These are phyloP conservation scores for Cryptocephalus moraei DNA, from an alignment of 2,888 invertebrate genomes.

Conservation along the genomic window DNA sequence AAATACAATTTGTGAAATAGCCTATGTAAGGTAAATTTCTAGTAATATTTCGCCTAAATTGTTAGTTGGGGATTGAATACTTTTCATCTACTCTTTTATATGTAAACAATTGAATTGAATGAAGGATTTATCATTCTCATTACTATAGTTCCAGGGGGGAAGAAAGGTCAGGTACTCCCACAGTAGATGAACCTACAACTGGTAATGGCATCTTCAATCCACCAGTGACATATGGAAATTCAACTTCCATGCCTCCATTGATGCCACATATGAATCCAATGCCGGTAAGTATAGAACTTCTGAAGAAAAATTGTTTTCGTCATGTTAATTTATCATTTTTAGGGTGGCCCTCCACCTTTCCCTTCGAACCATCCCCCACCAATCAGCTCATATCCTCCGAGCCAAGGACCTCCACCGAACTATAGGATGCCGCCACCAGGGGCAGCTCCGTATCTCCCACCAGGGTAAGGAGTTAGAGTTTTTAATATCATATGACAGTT, in stretches of 20 bases:
- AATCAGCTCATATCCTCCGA: conserved; percentile 23
- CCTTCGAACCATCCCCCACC: conserved; percentile 23
- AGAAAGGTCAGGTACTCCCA: conserved; percentile 62
- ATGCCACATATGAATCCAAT: conserved; percentile 21
- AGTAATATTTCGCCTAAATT: too few species aligned
- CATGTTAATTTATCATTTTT: conserved; percentile 7
- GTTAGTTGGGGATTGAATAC: too few species aligned
- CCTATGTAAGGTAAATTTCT: too few species aligned
- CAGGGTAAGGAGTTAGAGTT: conserved; percentile 25
- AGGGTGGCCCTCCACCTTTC: conserved; percentile 24
- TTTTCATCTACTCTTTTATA: too few species aligned
- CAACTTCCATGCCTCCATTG: conserved; percentile 21
- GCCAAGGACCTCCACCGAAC: conserved; percentile 33
- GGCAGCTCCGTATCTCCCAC: conserved; percentile 27
- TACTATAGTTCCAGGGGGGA: conserved; percentile 29
- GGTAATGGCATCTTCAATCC: conserved; percentile 14
- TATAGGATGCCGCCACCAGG: conserved; percentile 36
- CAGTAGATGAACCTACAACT: conserved; percentile 48
- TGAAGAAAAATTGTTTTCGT: neutral
- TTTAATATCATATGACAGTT: too few species aligned
- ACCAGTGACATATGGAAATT: conserved; percentile 9
- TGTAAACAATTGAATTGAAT: too few species aligned
- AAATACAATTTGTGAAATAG: too few species aligned
- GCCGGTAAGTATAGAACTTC: conserved; percentile 11
- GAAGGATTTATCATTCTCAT: too few species aligned